Evolutionary conservation across 2,888 invertebrate species (phyloP).

Genomic region (Bembecia ichneumoniformis): DNA sequence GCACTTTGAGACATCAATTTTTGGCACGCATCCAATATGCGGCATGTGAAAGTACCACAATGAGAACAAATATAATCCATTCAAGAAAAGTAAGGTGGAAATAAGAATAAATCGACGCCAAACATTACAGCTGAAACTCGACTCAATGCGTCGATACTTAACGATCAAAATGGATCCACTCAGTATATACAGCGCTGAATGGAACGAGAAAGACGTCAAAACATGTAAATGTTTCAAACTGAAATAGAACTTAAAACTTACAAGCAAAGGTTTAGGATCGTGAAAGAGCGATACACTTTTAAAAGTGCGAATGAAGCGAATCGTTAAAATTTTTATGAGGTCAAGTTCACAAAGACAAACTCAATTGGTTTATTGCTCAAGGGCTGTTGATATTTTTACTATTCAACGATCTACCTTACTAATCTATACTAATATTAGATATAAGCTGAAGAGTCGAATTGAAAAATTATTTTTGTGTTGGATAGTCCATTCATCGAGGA

Average conservation of each 20-base stretch:
- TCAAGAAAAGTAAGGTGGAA: conserved; percentile 46
- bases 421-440: no score
- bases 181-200: not conserved
- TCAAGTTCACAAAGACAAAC: conserved; percentile 45
- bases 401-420: no score
- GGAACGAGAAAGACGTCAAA: not conserved
- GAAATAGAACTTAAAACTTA: not conserved
- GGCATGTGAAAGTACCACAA: conserved; percentile 49
- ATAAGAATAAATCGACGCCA: conserved; percentile 39
- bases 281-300: conserved; percentile 1
- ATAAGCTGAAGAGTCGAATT: no score
- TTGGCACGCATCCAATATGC: conserved; percentile 48
- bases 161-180: not conserved
- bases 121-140: not conserved
- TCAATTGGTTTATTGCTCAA: conserved; percentile 42
- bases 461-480: no score
- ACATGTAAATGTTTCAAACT: not conserved
- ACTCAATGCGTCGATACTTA: not conserved
- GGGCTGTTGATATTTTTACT: conserved; percentile 23
- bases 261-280: not conserved
- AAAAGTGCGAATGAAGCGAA: conserved; percentile 27
- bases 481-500: no score
- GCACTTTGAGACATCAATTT: conserved; percentile 22
- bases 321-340: conserved; percentile 36
- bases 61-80: conserved; percentile 61